Conservation (phyloP, 2,888 invertebrate genomes). For the Caenorhabditis macrosperma region DNA sequence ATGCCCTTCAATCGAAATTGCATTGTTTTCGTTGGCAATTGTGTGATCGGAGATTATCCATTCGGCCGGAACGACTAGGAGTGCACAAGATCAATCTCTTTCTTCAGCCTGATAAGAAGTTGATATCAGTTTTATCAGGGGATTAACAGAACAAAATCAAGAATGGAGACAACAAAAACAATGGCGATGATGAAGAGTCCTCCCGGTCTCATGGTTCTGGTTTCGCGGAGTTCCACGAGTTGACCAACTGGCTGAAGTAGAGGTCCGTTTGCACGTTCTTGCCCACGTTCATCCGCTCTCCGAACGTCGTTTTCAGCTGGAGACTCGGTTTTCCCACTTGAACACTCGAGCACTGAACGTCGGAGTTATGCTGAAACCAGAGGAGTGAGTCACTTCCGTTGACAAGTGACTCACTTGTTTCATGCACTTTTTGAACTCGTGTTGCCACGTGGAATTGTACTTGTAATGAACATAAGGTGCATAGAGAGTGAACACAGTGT, state of each 20-base stretch:
- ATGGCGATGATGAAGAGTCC: neutral
- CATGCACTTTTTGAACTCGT: conserved; percentile 41
- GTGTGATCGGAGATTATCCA: no score
- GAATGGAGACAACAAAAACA: neutral
- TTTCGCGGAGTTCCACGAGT: conserved; percentile 25
- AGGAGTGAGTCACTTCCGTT: neutral
- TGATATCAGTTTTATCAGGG: no score
- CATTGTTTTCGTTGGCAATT: no score
- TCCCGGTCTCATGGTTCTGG: conserved; percentile 1
- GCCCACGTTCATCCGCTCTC: conserved; percentile 28
- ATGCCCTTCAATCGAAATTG: no score
- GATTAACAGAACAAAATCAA: no score
- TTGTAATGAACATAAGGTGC: conserved; percentile 36
- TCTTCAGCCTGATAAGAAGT: no score
- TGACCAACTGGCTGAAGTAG: conserved; percentile 29
- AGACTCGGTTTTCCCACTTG: conserved; percentile 29
- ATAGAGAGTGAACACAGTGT: conserved; percentile 17
- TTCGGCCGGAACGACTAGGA: no score
- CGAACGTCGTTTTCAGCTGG: conserved; percentile 33
- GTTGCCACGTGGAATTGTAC: conserved; percentile 41
- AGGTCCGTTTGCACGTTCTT: conserved; percentile 28
- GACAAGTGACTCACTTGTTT: conserved; percentile 12
- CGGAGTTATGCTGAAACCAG: conserved; percentile 28
- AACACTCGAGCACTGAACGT: conserved; percentile 33
- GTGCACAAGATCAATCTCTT: no score